Evolutionary conservation across 2,888 invertebrate genomes (phyloP), one percentile per base, ranked within the genome.

Genomic region (Zaprionus obscuricornis): DNA sequence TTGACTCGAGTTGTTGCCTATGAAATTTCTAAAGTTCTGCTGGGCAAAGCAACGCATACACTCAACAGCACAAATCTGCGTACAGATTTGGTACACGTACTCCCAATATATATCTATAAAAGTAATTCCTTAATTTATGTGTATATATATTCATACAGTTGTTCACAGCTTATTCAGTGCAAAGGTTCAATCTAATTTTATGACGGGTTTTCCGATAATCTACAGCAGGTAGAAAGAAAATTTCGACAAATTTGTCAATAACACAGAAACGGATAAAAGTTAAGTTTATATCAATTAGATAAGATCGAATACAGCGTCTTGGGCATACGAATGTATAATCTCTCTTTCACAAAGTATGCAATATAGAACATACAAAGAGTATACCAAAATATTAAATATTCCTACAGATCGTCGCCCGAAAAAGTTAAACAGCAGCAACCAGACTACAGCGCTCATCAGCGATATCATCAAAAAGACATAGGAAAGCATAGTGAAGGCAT

Each of bases 371-470:
- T 40, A 56, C 2, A 56, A n/a, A 0, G 3, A 0, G 10, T 56
- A 56, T 16, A 56, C 22, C 11, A 29, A 2, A 24, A 56, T 10
- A 26, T 42, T 40, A 11, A 29, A 57, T 31, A 57, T 2, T 2
- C 57, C 57, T 6, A 43, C 24, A 1, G 50, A 50, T 1, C 57
- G 57, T 11, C 57, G 57, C 4, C 24, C 42, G 4, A 31, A 16
- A 17, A 51, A 58, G 27, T 58, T 40, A 2, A 45, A 50, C 3
- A 31, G 1, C 1, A 29, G 13, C 3, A 20, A 37, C 51, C 39
- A 51, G 8, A 39, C 11, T 3, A 58, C 6, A 1, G 51, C 24
- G 14, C 24, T 51, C 0, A 14, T 2, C 1, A 58, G 13, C 1
- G 43, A 42, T 6, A 45, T 29, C 26, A 57, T 18, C 0, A 50